Percentiles rank a stretch among this genome's conserved stretches.
phyloP scores from a whole-genome alignment of 2,888 invertebrate species.

The Criorhina ranunculi region DNA sequence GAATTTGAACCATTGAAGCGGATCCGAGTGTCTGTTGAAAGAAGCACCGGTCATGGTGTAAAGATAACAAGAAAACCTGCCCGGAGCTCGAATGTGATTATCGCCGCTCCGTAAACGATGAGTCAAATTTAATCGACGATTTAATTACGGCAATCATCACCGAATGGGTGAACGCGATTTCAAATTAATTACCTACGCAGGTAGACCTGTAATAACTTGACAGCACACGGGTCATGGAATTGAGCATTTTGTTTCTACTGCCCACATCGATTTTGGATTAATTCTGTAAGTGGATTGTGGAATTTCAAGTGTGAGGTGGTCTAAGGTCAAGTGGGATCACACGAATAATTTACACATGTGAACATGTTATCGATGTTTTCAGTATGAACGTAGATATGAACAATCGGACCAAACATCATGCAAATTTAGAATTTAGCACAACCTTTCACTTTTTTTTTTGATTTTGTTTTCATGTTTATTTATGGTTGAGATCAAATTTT shows the following conservation, averaged over 20 bases:
- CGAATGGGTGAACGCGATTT: constrained; percentile 22
- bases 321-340: background rate
- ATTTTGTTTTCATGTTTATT: constrained; percentile 16
- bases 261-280: constrained; percentile 10
- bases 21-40: constrained; percentile 9
- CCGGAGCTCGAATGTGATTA: background rate
- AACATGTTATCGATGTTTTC: background rate
- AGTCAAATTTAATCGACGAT: constrained; percentile 50
- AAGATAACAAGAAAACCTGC: constrained; percentile 14
- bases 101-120: constrained; percentile 8
- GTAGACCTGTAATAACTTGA: constrained; percentile 11
- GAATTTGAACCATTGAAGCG: constrained; percentile 23
- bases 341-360: no score
- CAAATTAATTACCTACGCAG: constrained; percentile 42
- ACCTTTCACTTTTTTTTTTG: constrained; percentile 18
- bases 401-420: background rate
- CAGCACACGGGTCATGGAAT: background rate
- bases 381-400: no score
- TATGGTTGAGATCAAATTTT: background rate
- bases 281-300: constrained; percentile 11
- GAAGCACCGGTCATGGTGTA: constrained; percentile 7
- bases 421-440: background rate
- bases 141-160: constrained; percentile 47
- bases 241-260: background rate
- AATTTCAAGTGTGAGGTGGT: background rate